Conservation (phyloP, 2,797 vertebrate genomes). For the Pyrocephalus nanus region DNA sequence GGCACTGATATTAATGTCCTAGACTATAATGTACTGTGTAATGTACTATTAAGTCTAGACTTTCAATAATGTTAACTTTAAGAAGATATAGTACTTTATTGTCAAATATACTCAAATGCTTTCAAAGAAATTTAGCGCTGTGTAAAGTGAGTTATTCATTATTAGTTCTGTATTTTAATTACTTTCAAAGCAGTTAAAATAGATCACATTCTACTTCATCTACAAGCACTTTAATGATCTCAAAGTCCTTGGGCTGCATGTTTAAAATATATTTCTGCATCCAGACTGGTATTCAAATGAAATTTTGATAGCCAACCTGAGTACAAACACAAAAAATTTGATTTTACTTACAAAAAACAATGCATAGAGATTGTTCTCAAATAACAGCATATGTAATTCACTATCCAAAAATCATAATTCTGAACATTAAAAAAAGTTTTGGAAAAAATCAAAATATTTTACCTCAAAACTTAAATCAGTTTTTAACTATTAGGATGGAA, state of each 20-base stretch:
- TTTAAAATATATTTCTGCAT: not conserved
- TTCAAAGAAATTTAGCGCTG: not conserved
- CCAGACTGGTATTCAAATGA: not conserved
- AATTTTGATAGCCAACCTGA: not conserved
- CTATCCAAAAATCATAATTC: not conserved
- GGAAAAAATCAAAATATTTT: not conserved
- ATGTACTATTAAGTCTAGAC: not conserved
- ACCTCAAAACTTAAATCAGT: not conserved
- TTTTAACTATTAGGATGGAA: not conserved
- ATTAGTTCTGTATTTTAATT: not conserved
- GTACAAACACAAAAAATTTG: not conserved
- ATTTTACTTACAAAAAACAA: not conserved
- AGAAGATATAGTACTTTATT: not conserved
- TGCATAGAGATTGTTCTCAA: not conserved
- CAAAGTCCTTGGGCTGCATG: not conserved
- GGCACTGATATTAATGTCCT: not conserved
- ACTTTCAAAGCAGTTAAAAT: not conserved
- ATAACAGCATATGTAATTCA: not conserved
- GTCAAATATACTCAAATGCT: not conserved
- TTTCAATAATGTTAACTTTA: not conserved
- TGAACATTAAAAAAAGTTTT: not conserved
- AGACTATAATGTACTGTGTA: not conserved
- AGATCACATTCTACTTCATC: not conserved
- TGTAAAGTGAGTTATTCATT: not conserved
- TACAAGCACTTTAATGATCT: not conserved